Evolutionary conservation across 2,888 invertebrate species (phyloP).

Genomic region (Rhagonycha fulva): DNA sequence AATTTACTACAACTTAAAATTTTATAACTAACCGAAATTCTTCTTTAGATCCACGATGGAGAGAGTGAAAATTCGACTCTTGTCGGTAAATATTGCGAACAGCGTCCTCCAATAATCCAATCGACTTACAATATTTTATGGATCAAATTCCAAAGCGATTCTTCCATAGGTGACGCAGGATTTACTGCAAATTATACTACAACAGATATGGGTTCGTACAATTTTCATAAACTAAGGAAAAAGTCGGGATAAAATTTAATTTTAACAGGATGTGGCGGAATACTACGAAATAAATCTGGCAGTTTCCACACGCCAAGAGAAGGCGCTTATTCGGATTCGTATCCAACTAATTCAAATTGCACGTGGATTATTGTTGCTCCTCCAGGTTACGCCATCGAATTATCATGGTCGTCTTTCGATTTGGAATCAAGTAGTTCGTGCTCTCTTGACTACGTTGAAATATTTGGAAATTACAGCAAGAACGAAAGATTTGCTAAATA

Average conservation of each 20-base stretch:
- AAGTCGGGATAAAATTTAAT: too few relatives aligned
- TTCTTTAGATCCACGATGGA: slow-evolving; percentile 72
- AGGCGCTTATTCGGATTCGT: slow-evolving; percentile 53
- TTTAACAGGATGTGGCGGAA: slow-evolving; percentile 71
- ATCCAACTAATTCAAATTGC: slow-evolving; percentile 61
- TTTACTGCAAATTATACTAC: slow-evolving; percentile 77
- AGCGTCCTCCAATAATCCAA: slow-evolving; percentile 61
- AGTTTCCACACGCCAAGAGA: slow-evolving; percentile 67
- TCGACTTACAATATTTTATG: slow-evolving; percentile 77
- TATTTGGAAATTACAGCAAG: slow-evolving; percentile 62
- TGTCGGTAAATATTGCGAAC: slow-evolving; percentile 73
- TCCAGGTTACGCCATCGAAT: slow-evolving; percentile 66
- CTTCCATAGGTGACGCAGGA: slow-evolving; percentile 63
- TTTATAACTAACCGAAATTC: slow-evolving; percentile 35
- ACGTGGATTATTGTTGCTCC: slow-evolving; percentile 79
- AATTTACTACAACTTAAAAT: neutral
- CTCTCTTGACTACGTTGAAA: slow-evolving; percentile 68
- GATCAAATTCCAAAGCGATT: slow-evolving; percentile 68
- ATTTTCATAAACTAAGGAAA: too few relatives aligned
- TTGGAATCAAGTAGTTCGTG: slow-evolving; percentile 64
- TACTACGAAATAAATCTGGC: slow-evolving; percentile 64
- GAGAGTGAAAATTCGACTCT: slow-evolving; percentile 64
- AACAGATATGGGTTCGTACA: slow-evolving; percentile 58
- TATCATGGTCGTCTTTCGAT: slow-evolving; percentile 75
- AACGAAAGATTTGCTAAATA: slow-evolving; percentile 58